These are phyloP conservation scores for Morbakka virulenta DNA, from an alignment of 30 jellyfish, hydroid and myxozoan species.

Conservation along the genomic window DNA sequence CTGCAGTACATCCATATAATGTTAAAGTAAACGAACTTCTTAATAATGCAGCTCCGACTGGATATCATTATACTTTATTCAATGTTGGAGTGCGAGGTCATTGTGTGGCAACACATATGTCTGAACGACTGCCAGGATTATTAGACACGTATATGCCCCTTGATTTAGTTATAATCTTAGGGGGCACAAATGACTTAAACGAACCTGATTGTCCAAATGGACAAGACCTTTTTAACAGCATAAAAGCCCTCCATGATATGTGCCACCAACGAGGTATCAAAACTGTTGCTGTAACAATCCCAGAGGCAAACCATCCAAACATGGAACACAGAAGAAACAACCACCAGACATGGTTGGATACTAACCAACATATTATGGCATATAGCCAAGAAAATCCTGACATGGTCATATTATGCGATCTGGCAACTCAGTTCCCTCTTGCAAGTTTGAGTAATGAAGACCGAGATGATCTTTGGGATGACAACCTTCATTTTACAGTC, in stretches of 20 bases:
- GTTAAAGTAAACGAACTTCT: slow-evolving; percentile 33
- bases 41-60: slow-evolving; percentile 29
- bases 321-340: slow-evolving; percentile 26
- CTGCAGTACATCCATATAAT: slow-evolving; percentile 63
- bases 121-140: slow-evolving; percentile 52
- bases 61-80: slow-evolving; percentile 31
- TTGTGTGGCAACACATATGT: slow-evolving; percentile 64
- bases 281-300: slow-evolving; percentile 78
- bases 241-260: slow-evolving; percentile 44
- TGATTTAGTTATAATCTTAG: slow-evolving; percentile 74
- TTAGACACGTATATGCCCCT: slow-evolving; percentile 47
- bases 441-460: slow-evolving; percentile 62
- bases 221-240: slow-evolving; percentile 3
- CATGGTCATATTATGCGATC: slow-evolving; percentile 69
- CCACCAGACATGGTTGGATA: slow-evolving; percentile 37
- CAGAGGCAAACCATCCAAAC: slow-evolving; percentile 47
- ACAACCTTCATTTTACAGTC: slow-evolving; percentile 66
- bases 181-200: slow-evolving; percentile 90
- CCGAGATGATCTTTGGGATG: slow-evolving; percentile 75
- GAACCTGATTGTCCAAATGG: slow-evolving; percentile 9
- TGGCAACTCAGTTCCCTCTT: slow-evolving; percentile 70
- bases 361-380: slow-evolving; percentile 36
- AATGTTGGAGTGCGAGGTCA: slow-evolving; percentile 90
- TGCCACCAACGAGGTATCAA: slow-evolving; percentile 34
- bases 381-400: slow-evolving; percentile 34